A percentile compares a stretch with the other conserved stretches of the same genome.
These are phyloP conservation scores for Diacarnus erythraeanus DNA, from an alignment of 37 sponge, comb jelly and placozoan genomes.

Conservation along the genomic window DNA sequence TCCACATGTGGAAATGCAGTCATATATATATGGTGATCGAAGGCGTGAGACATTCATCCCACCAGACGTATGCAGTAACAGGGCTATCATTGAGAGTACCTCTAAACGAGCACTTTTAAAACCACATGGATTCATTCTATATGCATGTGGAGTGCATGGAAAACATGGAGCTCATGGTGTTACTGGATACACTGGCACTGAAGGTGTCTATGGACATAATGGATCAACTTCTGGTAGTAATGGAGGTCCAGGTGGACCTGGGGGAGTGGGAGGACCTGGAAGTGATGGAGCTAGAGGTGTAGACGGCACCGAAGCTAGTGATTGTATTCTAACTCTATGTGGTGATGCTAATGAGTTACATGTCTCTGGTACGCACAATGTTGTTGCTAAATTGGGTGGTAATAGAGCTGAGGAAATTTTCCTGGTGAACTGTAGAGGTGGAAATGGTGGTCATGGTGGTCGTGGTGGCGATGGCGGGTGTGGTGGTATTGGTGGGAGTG, in stretches of 20 bases:
- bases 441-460: constrained; percentile 79
- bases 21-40: constrained; percentile 49
- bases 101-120: constrained; percentile 50
- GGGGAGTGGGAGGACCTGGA: constrained; percentile 61
- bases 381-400: constrained; percentile 62
- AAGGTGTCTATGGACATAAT: constrained; percentile 20
- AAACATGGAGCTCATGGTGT: constrained; percentile 27
- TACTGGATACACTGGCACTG: constrained; percentile 32
- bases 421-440: constrained; percentile 72
- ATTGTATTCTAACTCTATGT: constrained; percentile 45
- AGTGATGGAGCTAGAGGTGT: constrained; percentile 36
- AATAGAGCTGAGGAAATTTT: constrained; percentile 50
- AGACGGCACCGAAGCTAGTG: constrained; percentile 75
- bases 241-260: constrained; percentile 66
- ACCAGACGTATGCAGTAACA: constrained; percentile 12
- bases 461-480: constrained; percentile 73
- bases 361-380: constrained; percentile 37
- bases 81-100: constrained; percentile 31
- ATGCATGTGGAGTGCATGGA: constrained; percentile 62
- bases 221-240: constrained; percentile 26
- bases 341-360: constrained; percentile 57
- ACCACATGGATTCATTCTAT: constrained; percentile 45
- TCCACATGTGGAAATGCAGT: constrained; percentile 38
- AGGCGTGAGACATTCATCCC: constrained; percentile 36
- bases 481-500: constrained; percentile 64